Evolutionary conservation across 2,888 invertebrate species (phyloP).

Genomic region (Tipula confusa): DNA sequence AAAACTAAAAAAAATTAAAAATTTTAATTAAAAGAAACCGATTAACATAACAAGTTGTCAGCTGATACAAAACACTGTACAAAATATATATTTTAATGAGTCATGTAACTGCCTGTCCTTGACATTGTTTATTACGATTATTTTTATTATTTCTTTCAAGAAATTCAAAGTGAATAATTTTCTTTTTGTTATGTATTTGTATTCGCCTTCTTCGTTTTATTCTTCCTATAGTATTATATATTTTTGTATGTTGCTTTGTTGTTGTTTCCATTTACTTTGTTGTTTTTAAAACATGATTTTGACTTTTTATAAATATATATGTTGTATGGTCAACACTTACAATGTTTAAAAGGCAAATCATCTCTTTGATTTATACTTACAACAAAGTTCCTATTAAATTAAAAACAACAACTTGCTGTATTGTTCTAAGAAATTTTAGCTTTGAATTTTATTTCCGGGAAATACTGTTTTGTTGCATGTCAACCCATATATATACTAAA

Average conservation of each 20-base stretch:
- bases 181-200: neutral
- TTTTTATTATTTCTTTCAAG: neutral
- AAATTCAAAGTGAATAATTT: slow-evolving; percentile 12
- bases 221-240: neutral
- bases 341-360: neutral
- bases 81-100: neutral
- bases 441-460: neutral
- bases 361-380: neutral
- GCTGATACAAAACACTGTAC: neutral
- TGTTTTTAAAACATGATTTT: neutral
- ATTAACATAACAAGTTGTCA: slow-evolving; percentile 20
- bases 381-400: neutral
- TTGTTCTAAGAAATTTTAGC: neutral
- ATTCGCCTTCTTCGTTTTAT: neutral
- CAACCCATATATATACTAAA: no score
- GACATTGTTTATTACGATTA: neutral
- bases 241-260: neutral
- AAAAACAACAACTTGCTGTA: neutral
- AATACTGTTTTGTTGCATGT: neutral
- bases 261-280: slow-evolving; percentile 12
- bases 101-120: slow-evolving; percentile 3
- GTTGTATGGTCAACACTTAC: neutral
- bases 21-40: neutral
- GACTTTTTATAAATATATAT: neutral
- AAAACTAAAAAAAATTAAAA: no score